Evolutionary conservation across 37 sponge, comb jelly and placozoan species (phyloP).

Genomic region (Theonella swinhoei): DNA sequence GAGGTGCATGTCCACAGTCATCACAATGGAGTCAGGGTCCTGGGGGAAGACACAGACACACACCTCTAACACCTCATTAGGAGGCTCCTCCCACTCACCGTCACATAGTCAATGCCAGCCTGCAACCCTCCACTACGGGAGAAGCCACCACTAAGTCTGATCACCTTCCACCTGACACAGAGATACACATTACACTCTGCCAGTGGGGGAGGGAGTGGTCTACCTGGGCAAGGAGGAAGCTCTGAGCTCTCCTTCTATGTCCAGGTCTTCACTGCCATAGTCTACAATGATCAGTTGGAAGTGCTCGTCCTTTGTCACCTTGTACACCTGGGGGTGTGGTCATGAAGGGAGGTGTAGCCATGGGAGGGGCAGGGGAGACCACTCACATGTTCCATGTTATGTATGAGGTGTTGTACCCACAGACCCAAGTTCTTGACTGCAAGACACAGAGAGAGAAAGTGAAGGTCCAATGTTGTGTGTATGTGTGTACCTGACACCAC

Average conservation of each 20-base stretch:
- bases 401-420: conserved; percentile 73
- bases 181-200: no score
- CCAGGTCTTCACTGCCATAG: conserved; percentile 65
- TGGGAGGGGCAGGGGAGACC: no score
- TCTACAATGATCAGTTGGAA: conserved; percentile 73
- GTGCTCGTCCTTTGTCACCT: conserved; percentile 49
- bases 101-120: conserved; percentile 65
- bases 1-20: conserved; percentile 80
- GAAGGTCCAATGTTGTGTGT: not conserved
- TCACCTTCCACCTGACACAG: conserved; percentile 43
- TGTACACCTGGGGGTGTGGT: conserved; percentile 20
- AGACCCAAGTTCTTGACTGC: conserved; percentile 66
- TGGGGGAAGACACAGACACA: not conserved
- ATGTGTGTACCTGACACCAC: conserved; percentile 49
- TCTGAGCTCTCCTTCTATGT: conserved; percentile 39
- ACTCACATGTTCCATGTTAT: conserved; percentile 79
- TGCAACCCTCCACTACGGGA: conserved; percentile 67
- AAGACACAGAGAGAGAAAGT: conserved; percentile 8
- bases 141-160: conserved; percentile 40
- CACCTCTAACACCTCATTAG: not conserved
- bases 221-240: conserved; percentile 39
- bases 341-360: no score
- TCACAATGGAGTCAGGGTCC: conserved; percentile 69
- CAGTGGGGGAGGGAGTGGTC: not conserved
- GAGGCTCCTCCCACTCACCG: conserved; percentile 35